Conservation (phyloP, 2,797 vertebrate species). For the Liparis tanakae region DNA sequence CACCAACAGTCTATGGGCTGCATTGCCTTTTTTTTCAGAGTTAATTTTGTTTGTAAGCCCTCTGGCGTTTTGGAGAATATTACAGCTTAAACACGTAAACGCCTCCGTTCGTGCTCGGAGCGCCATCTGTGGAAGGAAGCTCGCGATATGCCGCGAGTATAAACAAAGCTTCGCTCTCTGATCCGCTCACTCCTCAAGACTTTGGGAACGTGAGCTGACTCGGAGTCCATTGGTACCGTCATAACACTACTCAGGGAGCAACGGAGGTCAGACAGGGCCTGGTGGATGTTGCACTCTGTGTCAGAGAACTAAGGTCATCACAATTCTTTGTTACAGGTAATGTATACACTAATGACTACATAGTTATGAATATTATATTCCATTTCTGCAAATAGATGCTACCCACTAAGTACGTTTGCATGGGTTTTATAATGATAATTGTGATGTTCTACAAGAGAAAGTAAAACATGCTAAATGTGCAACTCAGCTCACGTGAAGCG, state of each 20-base stretch:
- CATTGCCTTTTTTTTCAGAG: background rate
- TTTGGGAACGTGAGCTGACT: too few relatives aligned
- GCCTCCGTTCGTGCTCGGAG: background rate
- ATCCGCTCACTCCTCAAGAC: too few relatives aligned
- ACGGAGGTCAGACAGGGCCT: too few relatives aligned
- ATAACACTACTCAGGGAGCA: too few relatives aligned
- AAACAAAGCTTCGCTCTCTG: too few relatives aligned
- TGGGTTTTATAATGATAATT: slow-evolving; percentile 19
- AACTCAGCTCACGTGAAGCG: slow-evolving; percentile 2
- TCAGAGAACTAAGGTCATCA: background rate
- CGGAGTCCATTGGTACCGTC: too few relatives aligned
- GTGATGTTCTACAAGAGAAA: slow-evolving; percentile 6
- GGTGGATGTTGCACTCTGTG: too few relatives aligned
- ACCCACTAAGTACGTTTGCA: background rate
- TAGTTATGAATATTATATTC: background rate
- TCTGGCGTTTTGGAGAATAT: background rate
- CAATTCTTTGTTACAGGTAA: background rate
- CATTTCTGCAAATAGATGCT: background rate
- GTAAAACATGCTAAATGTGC: slow-evolving; percentile 6
- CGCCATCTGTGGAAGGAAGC: background rate
- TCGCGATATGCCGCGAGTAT: background rate
- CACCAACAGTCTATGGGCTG: background rate
- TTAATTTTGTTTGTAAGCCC: background rate
- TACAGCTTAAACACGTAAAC: background rate
- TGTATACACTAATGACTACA: background rate